Base-by-base conservation (phyloP, 2,797 vertebrate genomes). In the Sebastes glaucus region DNA sequence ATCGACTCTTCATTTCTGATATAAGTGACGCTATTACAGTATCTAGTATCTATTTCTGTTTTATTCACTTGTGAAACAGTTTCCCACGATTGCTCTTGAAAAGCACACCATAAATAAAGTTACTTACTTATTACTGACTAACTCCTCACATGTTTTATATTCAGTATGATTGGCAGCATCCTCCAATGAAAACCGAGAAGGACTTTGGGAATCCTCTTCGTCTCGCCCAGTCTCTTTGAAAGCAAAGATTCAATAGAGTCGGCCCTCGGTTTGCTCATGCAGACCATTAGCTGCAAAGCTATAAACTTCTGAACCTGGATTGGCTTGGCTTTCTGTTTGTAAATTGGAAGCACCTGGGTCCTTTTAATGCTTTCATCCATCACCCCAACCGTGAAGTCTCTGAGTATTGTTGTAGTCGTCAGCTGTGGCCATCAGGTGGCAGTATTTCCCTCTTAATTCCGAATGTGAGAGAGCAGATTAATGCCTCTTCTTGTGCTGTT, bases 321-420 rank as follows among this genome's bases (percentile, higher is more conserved):
- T 67, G 77, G 69, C 9, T 81, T 16, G 5, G 35, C 66, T 89
- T 79, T 81, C 4, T 73, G 65, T 87, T 86, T 70, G 62, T 77
- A 87, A 92, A 94, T 89, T 86, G 69, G 77, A 93, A 91, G 85
- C 91, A 93, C 82, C 87, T 93, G 90, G 69, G 14, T 9, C 49
- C 64, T 27, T 70, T 61, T 73, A 53, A 82, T 80, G 79, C 20
- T 79, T 81, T 80, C 70, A 81, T 80, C 82, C 78, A 85, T 65
- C 66, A 67, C 20, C 46, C 30, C 74, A 11, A 23, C 52, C 2
- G 1, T 49, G 42, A 78, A 35, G 75, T 66, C 27, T 68, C 16
- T 28, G 25, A 57, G 10, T 10, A 4, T 27, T 28, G 8, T 49
- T 87, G 89, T 65, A 83, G 35, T 81, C 1, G 1, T 3, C 2